Base-by-base conservation (phyloP, 2,797 vertebrate genomes). In the Coendou prehensilis region DNA sequence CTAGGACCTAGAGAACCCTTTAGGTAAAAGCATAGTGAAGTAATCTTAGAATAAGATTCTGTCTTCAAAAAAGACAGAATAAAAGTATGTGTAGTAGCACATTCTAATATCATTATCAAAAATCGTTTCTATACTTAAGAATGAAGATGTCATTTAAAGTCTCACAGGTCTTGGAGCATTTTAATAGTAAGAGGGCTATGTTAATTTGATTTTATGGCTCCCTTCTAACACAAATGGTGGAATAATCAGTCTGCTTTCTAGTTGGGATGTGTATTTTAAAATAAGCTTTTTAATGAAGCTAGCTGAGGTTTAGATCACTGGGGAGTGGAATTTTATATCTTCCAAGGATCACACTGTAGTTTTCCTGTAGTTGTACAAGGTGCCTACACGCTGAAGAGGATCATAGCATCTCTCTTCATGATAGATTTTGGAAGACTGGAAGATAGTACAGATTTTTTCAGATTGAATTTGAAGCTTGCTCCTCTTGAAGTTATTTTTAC, bases 401-500 rank as follows among this genome's bases (percentile, higher is more conserved):
- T 85, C 14, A 23, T 88, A 82, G 18, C 59, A 71, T 96, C 78
- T 94, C 22, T 92, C 81, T 97, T 95, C 47, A 63, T 80, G 76
- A 80, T 92, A 57, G 67, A 79, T 83, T 97, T 94, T 96, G 82
- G 52, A 95, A 89, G 79, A 50, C 82, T 90, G 37, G 41, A 93
- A 94, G 75, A 57, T 23, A 59, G 54, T 91, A 13, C 59, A 92
- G 20, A 73, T 73, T 92, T 94, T 90, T 86, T 96, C 45, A 78
- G 78, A 54, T 94, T 93, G 81, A 95, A 90, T 73, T 95, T 87
- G 8, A 96, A 93, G 71, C 52, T 94, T 95, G 37, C 33, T 69
- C 91, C 92, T 89, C 75, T 95, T 94, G 64, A 97, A 89, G 75
- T 96, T 96, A 83, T 41, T 95, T 94, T 17, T 96, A 41, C 17